These are phyloP conservation scores for Copsychus sechellarum DNA, from an alignment of 2,113 vertebrate species.

Conservation along the genomic window DNA sequence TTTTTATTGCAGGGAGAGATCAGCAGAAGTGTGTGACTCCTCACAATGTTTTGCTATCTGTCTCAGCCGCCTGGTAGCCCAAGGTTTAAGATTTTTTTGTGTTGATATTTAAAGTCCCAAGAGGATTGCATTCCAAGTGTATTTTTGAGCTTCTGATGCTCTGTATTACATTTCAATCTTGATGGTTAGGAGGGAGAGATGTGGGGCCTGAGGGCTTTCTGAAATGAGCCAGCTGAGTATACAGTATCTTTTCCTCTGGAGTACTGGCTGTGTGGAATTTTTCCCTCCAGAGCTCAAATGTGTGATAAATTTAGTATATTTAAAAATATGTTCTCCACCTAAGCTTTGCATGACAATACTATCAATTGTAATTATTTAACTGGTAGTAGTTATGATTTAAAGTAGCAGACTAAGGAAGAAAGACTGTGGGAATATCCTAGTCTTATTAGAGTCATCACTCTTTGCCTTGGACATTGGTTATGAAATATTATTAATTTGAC, in stretches of 20 bases:
- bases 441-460: neutral
- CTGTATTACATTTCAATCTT: neutral
- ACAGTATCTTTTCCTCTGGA: neutral
- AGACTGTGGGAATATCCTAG: neutral
- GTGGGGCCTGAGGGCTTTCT: constrained; percentile 17
- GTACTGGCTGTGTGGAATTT: neutral
- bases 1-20: neutral
- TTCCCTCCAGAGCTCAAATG: neutral
- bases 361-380: neutral
- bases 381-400: neutral
- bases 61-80: neutral
- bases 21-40: neutral
- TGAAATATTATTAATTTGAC: neutral
- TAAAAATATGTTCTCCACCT: neutral
- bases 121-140: neutral
- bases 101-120: constrained; percentile 14
- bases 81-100: neutral
- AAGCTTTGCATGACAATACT: neutral
- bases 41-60: neutral
- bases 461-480: neutral
- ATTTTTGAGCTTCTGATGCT: constrained; percentile 6
- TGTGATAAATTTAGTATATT: neutral
- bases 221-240: neutral
- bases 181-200: neutral
- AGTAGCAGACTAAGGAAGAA: neutral